Conservation (phyloP, 2,888 invertebrate species). For the Tridacna gigas region DNA sequence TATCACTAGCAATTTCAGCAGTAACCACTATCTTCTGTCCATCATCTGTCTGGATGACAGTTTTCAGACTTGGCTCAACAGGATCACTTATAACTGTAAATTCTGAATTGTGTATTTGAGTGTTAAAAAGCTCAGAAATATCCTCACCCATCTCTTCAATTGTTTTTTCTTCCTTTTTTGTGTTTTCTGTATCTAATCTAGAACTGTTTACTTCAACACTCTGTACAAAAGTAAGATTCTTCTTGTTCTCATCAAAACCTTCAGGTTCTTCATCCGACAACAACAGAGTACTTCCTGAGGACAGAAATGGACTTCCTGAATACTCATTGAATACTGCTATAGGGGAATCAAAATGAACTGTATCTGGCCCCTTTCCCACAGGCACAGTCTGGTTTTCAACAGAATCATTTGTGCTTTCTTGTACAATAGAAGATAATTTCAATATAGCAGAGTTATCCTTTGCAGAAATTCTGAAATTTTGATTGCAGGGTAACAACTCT, state of each 20-base stretch:
- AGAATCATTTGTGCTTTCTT: background rate
- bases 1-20: too few species aligned
- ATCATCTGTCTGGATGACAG: too few species aligned
- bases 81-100: too few species aligned
- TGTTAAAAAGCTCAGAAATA: too few species aligned
- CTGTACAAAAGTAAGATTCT: background rate
- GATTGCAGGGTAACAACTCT: background rate
- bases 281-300: conserved; percentile 19
- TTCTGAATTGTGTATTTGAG: too few species aligned
- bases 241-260: background rate
- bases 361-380: conserved; percentile 12
- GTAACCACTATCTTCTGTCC: too few species aligned
- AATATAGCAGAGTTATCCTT: background rate
- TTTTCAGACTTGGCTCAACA: too few species aligned
- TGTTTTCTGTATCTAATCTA: too few species aligned
- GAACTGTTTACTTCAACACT: too few species aligned
- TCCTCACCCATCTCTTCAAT: too few species aligned
- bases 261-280: conserved; percentile 35
- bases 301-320: conserved; percentile 27
- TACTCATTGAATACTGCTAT: conserved; percentile 54
- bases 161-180: too few species aligned
- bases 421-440: background rate
- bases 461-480: background rate
- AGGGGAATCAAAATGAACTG: conserved; percentile 57
- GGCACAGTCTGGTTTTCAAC: background rate